Evolutionary conservation across 2,797 vertebrate species (phyloP), one percentile per base, ranked within the genome.

Genomic region (Discoglossus pictus): DNA sequence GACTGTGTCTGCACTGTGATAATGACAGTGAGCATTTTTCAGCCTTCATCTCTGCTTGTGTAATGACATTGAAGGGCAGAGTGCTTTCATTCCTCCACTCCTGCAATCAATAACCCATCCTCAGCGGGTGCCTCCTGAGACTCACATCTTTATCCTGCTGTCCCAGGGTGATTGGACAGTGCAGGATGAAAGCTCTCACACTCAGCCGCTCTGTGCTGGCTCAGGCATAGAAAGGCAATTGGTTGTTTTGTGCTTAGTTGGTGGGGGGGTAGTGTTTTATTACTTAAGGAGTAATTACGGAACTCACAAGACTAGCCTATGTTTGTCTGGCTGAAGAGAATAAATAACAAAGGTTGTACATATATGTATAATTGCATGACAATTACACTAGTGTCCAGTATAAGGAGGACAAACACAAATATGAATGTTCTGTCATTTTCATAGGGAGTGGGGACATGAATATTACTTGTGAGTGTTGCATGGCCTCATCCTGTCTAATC

Each of bases 71-170:
- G 44, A 23, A 23, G 17, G n/a, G 24, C 16, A 42, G 46, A 64
- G 35, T 24, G 52, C 60, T 63, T 38, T 70, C 12, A 50, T 42
- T 63, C 54, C 20, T 12, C 43, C 55, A 42, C 60, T 55, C n/a
- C 38, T 40, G 21, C 51, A 55, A 71, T 71, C 60, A 48, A 71
- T 71, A 70, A 50, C 1, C 36, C 55, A 67, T 60, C 25, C 25
- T 52, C 54, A 18, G 55, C 42, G 36, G 35, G 35, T 58, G 25
- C 25, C 43, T 58, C 51, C 23, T 42, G 68, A 56, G 52, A 69
- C 24, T 6, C 9, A 21, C 55, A 38, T 43, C 50, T 51, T 36
- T 13, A 38, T 35, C 46, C 46, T n/a, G 2, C 36, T 40, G 9
- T 56, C 36, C 53, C 36, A 51, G 27, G 27, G n/a, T 56, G 31